Percentiles rank a stretch among this genome's conserved stretches.
phyloP scores from a whole-genome alignment of 2,797 vertebrate species.

The Botia kubotai region DNA sequence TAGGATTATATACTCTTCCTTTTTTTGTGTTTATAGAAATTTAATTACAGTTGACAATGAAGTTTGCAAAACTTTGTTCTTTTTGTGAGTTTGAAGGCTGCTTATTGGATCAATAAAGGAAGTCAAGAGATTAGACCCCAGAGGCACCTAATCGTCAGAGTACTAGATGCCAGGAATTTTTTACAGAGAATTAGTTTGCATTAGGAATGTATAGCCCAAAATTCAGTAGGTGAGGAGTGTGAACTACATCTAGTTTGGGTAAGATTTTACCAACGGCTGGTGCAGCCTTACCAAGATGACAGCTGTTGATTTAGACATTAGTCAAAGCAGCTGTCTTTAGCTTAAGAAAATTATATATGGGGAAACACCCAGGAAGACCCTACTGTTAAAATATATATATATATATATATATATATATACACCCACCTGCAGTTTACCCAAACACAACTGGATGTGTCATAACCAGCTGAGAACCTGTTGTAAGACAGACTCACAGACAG shows the following conservation, averaged over 20 bases:
- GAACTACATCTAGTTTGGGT: not conserved
- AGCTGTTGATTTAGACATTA: slow-evolving; percentile 2
- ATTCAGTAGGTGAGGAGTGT: too few relatives aligned
- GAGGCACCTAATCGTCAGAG: too few relatives aligned
- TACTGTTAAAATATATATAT: not conserved
- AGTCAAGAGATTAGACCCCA: too few relatives aligned
- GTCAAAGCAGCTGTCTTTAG: not conserved
- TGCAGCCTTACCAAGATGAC: not conserved
- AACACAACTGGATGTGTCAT: not conserved
- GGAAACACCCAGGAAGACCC: not conserved
- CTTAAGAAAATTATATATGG: not conserved
- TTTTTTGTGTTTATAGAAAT: not conserved
- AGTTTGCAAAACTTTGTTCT: too few relatives aligned
- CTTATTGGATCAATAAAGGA: too few relatives aligned
- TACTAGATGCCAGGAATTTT: too few relatives aligned
- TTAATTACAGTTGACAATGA: too few relatives aligned
- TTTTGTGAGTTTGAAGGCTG: too few relatives aligned
- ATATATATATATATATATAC: too few relatives aligned
- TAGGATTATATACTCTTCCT: not conserved
- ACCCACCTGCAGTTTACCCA: not conserved
- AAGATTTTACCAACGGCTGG: not conserved
- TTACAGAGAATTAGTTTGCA: too few relatives aligned
- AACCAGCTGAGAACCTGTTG: not conserved
- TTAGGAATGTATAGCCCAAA: not conserved
- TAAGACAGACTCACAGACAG: too few relatives aligned